Evolutionary conservation across 2,113 vertebrate genomes (phyloP).

Genomic region (Aptenodytes forsteri): DNA sequence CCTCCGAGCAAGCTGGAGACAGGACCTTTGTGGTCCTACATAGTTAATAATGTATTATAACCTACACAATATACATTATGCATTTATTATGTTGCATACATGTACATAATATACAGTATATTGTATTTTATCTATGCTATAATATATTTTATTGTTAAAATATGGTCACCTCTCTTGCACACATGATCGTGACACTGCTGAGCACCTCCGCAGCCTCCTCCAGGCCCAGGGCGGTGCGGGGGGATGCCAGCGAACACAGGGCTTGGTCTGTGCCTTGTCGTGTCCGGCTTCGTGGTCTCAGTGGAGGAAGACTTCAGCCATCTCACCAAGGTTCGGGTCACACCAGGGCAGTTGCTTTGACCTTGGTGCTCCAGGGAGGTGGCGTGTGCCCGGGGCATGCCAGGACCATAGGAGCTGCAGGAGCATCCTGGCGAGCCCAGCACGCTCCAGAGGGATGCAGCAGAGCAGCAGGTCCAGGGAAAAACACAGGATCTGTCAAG

Average conservation of each 20-base stretch:
- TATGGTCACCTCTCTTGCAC: no score
- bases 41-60: background rate
- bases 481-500: background rate
- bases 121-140: background rate
- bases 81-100: background rate
- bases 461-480: background rate
- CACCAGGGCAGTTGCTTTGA: background rate
- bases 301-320: background rate
- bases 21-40: background rate
- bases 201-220: background rate
- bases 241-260: background rate
- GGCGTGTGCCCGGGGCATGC: background rate
- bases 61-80: rapidly evolving
- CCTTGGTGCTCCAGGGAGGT: background rate
- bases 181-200: rapidly evolving
- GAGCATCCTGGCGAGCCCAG: background rate
- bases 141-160: background rate
- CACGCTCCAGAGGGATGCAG: rapidly evolving
- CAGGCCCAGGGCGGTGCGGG: rapidly evolving
- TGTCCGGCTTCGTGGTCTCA: background rate
- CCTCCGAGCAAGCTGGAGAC: background rate
- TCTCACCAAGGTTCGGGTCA: background rate
- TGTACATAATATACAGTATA: no score
- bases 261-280: background rate
- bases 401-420: background rate